These are phyloP conservation scores for Carettochelys insculpta DNA, from an alignment of 2,113 vertebrate genomes.

Conservation along the genomic window DNA sequence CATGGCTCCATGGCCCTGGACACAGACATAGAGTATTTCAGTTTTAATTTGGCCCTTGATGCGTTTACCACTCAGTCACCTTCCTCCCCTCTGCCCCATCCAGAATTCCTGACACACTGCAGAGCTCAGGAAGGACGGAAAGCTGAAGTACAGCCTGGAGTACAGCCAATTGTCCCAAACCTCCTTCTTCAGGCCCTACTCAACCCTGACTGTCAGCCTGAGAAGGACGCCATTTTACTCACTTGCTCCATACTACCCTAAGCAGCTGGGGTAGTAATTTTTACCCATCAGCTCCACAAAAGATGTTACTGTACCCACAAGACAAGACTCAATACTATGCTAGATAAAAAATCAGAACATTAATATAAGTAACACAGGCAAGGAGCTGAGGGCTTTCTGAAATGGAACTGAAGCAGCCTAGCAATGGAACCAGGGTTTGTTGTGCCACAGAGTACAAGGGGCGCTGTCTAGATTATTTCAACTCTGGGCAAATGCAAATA, in stretches of 20 bases:
- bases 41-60: neutral
- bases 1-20: neutral
- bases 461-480: neutral
- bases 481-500: neutral
- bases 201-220: rapidly evolving
- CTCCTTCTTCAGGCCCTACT: neutral
- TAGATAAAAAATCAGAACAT: neutral
- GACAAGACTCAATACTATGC: neutral
- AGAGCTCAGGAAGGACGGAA: neutral
- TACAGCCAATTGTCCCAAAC: neutral
- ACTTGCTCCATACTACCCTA: neutral
- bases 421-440: neutral
- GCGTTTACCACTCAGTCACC: neutral
- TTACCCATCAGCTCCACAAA: rapidly evolving
- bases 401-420: neutral
- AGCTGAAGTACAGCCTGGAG: neutral
- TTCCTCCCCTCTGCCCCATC: too few relatives aligned
- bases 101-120: neutral
- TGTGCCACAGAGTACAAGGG: rapidly evolving
- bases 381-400: rapidly evolving
- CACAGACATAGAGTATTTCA: neutral
- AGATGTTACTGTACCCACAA: neutral
- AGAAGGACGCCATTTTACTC: neutral
- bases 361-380: neutral
- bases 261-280: rapidly evolving